Evolutionary conservation across 1,140 invertebrate species (phyloP), one percentile per base, ranked within the genome.

Genomic region (Apis cerana): DNA sequence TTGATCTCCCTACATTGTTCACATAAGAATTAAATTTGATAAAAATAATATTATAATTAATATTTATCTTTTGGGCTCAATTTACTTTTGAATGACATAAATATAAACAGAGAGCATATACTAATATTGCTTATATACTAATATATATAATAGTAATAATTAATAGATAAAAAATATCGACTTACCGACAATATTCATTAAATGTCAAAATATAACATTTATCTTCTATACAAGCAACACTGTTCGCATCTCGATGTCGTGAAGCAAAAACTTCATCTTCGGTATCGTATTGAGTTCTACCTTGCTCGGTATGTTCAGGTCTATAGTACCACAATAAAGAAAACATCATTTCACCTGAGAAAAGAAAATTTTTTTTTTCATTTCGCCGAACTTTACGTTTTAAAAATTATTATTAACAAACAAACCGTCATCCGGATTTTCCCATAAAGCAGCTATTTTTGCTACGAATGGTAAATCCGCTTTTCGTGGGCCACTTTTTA

Each of bases 191-290:
- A 92, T 99, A 99, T 94, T 99, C 98, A 94, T 98, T 98, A 92
- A 97, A 99, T 15, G 98, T 99, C 82, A 99, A 96, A 82, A 99
- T 98, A 93, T 98, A 99, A 94, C 98, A 99, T 94, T 98, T 99
- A 94, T 99, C 98, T 93, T 99, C 98, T 89, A 99, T 99, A 93
- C 98, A 99, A 72, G 98, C 98, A 48, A 99, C 98, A 90, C 98
- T 98, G 93, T 98, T 99, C 80, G 97, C 97, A 94, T 99, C 98
- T 72, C 97, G 96, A 94, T 99, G 98, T 76, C 98, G 96, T 4
- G 98, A 99, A 48, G 98, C 98, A 94, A 99, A 99, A 65, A 99
- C 97, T 94, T 99, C 98, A 90, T 98, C 97, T 9, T 96, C 96
- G 89, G 97, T 96, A 93, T 99, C 97, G 33, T 95, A 95, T 33